Conservation (phyloP, 1,140 invertebrate species). For the Ooceraea biroi region DNA sequence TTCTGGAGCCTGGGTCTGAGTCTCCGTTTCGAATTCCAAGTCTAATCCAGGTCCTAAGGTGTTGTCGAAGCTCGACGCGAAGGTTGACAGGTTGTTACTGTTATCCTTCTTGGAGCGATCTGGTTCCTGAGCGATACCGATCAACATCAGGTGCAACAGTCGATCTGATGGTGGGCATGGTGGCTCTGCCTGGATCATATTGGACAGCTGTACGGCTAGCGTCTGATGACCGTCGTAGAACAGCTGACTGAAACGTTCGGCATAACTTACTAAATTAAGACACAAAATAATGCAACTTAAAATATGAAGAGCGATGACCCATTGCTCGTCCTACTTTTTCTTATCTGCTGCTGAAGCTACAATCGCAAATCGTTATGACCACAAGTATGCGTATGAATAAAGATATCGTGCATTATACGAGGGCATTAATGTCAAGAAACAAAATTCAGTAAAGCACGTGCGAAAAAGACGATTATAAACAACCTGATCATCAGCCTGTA, state of each 20-base stretch:
- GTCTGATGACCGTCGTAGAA: conserved; percentile 97
- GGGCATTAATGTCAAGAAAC: neutral
- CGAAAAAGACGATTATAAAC: conserved; percentile 41
- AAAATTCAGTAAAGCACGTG: neutral
- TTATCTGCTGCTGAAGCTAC: neutral
- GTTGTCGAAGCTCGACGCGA: conserved; percentile 89
- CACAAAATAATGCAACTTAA: too few relatives aligned
- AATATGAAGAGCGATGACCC: neutral
- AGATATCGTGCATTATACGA: neutral
- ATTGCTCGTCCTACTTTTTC: neutral
- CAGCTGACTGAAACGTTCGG: conserved; percentile 90
- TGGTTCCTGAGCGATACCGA: conserved; percentile 95
- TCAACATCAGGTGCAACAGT: conserved; percentile 93
- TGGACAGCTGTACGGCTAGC: conserved; percentile 93
- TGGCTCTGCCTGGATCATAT: conserved; percentile 94
- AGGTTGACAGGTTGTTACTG: conserved; percentile 88
- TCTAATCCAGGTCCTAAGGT: conserved; percentile 94
- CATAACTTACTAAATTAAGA: neutral
- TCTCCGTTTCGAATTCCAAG: conserved; percentile 98
- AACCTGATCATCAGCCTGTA: conserved; percentile 96
- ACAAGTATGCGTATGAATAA: neutral
- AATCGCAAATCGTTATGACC: neutral
- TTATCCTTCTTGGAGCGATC: conserved; percentile 86
- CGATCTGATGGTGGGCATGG: conserved; percentile 98
- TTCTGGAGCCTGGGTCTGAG: conserved; percentile 95